Percentiles rank a stretch among this genome's conserved stretches.
These are phyloP conservation scores for Meganola albula DNA, from an alignment of 2,888 invertebrate species.

Conservation along the genomic window DNA sequence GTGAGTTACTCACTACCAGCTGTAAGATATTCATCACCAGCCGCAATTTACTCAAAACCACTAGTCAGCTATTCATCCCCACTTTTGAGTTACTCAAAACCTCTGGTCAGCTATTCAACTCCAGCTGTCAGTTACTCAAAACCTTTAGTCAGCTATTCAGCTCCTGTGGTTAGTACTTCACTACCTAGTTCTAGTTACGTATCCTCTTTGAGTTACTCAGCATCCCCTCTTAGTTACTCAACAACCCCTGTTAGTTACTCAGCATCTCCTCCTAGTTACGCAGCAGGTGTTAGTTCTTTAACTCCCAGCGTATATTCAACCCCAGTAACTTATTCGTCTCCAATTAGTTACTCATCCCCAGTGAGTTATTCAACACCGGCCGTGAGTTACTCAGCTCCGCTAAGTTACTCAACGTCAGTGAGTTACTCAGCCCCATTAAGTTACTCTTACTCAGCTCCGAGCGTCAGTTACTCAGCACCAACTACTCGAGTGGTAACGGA, in stretches of 20 bases:
- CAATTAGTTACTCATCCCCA: background rate
- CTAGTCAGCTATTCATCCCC: background rate
- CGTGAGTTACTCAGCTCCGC: background rate
- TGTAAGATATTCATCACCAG: slow-evolving; percentile 6
- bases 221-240: background rate
- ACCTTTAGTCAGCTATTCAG: background rate
- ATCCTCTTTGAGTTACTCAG: slow-evolving; percentile 6
- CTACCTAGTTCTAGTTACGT: slow-evolving; percentile 2
- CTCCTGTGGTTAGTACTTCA: background rate
- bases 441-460: slow-evolving; percentile 5
- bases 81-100: slow-evolving; percentile 6
- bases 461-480: slow-evolving; percentile 5
- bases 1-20: slow-evolving; percentile 4
- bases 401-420: too few species aligned
- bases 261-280: background rate
- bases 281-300: background rate
- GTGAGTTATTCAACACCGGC: background rate
- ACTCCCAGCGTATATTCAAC: background rate
- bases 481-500: slow-evolving; percentile 1
- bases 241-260: slow-evolving; percentile 9
- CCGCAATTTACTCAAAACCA: slow-evolving; percentile 5
- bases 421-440: background rate
- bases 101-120: background rate
- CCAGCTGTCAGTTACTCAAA: slow-evolving; percentile 9
- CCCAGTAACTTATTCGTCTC: too few species aligned